phyloP scores from a whole-genome alignment of 2,113 vertebrate genomes.

The Gavialis gangeticus region DNA sequence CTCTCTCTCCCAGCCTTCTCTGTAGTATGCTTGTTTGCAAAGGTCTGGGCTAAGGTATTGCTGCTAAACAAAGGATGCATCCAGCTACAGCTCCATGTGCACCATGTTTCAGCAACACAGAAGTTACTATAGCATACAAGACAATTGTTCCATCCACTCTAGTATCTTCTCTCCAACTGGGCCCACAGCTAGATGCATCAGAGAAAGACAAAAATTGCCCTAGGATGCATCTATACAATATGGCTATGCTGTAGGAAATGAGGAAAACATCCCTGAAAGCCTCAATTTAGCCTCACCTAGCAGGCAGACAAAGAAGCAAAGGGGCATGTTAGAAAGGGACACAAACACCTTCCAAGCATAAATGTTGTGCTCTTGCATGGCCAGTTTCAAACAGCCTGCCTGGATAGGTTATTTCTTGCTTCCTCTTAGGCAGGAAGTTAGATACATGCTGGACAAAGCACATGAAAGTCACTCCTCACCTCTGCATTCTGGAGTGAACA shows the following conservation, averaged over 20 bases:
- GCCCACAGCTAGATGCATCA: not conserved
- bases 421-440: not conserved
- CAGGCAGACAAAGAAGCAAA: not conserved
- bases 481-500: not conserved
- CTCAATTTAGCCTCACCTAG: not conserved
- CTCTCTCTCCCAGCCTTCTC: not conserved
- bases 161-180: too few relatives aligned
- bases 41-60: not conserved
- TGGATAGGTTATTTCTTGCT: too few relatives aligned
- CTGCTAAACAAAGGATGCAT: not conserved
- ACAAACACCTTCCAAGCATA: not conserved
- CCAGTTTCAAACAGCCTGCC: not conserved
- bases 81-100: not conserved
- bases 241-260: not conserved
- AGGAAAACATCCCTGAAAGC: not conserved
- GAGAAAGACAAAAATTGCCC: not conserved
- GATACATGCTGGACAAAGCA: not conserved
- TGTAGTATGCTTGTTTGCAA: not conserved
- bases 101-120: not conserved
- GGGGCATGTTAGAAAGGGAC: not conserved
- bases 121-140: not conserved
- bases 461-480: not conserved
- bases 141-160: not conserved
- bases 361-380: not conserved
- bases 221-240: not conserved